Conservation (phyloP, 2,113 vertebrate species). For the Callorhinus ursinus region DNA sequence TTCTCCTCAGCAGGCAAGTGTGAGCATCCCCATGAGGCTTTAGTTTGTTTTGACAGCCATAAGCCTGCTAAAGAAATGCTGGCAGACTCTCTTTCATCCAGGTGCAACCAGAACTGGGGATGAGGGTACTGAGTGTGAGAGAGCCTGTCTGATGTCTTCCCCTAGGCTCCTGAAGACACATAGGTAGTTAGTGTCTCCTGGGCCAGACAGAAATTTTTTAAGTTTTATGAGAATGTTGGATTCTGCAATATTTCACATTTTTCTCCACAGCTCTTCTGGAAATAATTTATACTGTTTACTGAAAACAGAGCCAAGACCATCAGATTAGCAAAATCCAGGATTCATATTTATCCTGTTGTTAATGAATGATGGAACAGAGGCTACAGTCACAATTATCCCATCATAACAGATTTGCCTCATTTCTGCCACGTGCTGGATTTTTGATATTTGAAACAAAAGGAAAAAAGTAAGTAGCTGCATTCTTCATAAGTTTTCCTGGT, state of each 20-base stretch:
- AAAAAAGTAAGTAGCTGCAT: conserved; percentile 12
- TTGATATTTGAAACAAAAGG: conserved; percentile 60
- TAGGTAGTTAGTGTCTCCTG: conserved; percentile 57
- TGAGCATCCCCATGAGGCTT: conserved; percentile 62
- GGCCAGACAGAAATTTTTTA: conserved; percentile 49
- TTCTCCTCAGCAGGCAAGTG: conserved; percentile 69
- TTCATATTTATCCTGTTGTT: conserved; percentile 65
- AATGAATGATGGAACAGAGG: conserved; percentile 55
- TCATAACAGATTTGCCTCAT: conserved; percentile 26
- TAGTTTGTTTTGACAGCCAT: conserved; percentile 66
- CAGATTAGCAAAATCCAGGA: conserved; percentile 69
- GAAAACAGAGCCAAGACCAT: conserved; percentile 69
- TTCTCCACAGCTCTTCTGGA: conserved; percentile 62
- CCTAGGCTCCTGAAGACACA: conserved; percentile 35
- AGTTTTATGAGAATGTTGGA: conserved; percentile 53
- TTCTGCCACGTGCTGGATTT: conserved; percentile 4
- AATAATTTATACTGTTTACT: conserved; percentile 73
- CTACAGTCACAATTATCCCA: conserved; percentile 32
- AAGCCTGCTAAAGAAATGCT: conserved; percentile 55
- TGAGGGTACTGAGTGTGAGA: background rate
- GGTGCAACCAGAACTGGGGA: conserved; percentile 39
- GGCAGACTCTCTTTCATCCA: conserved; percentile 68
- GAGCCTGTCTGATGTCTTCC: conserved; percentile 33
- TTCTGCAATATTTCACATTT: conserved; percentile 40
- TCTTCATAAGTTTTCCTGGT: conserved; percentile 28